Evolutionary conservation across 1,140 invertebrate species (phyloP).

Genomic region (Paraescarpia echinospica): DNA sequence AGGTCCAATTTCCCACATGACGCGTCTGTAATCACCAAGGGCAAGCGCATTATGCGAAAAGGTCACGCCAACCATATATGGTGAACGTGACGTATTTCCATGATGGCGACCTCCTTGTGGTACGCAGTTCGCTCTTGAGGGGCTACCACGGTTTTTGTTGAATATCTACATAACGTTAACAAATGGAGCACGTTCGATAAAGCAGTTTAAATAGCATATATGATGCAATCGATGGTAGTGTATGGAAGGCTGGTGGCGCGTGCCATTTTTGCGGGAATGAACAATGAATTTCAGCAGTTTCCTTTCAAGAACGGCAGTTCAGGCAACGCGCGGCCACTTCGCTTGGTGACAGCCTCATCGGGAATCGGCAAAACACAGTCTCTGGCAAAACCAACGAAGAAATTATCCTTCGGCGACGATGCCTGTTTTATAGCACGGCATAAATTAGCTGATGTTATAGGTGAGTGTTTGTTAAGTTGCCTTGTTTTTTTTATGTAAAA

Average conservation of each 20-base stretch:
- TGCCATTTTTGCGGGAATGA: constrained; percentile 47
- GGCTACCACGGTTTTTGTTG: not conserved
- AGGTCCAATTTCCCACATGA: not conserved
- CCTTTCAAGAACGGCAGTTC: constrained; percentile 29
- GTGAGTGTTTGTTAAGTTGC: constrained; percentile 62
- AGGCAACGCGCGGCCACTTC: constrained; percentile 41
- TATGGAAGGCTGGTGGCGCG: constrained; percentile 46
- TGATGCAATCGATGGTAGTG: constrained; percentile 30
- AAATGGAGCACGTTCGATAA: not conserved
- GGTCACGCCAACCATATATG: not conserved
- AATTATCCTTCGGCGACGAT: constrained; percentile 92
- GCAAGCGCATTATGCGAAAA: not conserved
- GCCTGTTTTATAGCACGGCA: constrained; percentile 91
- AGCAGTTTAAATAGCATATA: not conserved
- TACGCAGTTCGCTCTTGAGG: not conserved
- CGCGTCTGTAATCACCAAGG: not conserved
- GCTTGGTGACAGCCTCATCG: constrained; percentile 51
- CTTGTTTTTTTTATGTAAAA: constrained; percentile 7
- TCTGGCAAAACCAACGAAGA: constrained; percentile 72
- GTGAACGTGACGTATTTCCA: not conserved
- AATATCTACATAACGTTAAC: not conserved
- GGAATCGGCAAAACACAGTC: constrained; percentile 52
- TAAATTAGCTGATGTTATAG: constrained; percentile 86
- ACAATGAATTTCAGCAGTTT: constrained; percentile 45
- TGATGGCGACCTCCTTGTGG: constrained; percentile 3